Base-by-base conservation (phyloP, 1,140 invertebrate genomes). In the Uloborus diversus region DNA sequence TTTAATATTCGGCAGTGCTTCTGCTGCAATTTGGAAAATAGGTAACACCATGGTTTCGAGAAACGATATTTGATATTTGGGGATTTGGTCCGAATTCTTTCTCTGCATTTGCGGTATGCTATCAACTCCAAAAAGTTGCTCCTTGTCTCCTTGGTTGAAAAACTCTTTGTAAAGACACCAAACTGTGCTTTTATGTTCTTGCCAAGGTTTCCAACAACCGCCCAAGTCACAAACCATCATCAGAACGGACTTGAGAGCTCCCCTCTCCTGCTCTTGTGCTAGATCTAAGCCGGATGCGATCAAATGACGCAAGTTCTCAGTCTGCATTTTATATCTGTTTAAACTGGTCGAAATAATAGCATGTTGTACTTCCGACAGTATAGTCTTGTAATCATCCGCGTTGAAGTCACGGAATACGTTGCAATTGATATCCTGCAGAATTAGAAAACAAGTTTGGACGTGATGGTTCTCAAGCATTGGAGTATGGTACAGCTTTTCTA, bases 151-250 rank as follows among this genome's bases (percentile, higher is more conserved):
- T 32, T 78, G 73, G 13, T 78, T 65, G 20, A 65, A 78, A 14
- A 37, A 65, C n/a, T 78, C 73, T 17, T 78, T 66, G 17, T 78
- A 78, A 4, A 78, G 11, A 17, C 30, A 42, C 73, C 73, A 78
- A 33, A 66, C 33, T 9, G 59, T 37, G 25, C 37, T 56, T 33
- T 65, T 78, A 33, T 78, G 73, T 20, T 56, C 73, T 0, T 30
- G 37, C 73, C 73, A 78, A 0, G 37, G 9, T 37, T 78, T 78
- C 73, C 73, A 78, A 0, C 23, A 17, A 0, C 30, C 47, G 47
- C 61, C 65, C 17, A 78, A 47, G 11, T 78, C 73, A 28, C 73
- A 78, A 35, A 51, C 35, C 59, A 78, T 78, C 73, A 78, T 78
- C 61, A 66, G 25, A 4, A 78, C 11, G 13, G 61, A 30, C 17